phyloP scores from a whole-genome alignment of 2,113 vertebrate genomes.

The Epinephelus lanceolatus region DNA sequence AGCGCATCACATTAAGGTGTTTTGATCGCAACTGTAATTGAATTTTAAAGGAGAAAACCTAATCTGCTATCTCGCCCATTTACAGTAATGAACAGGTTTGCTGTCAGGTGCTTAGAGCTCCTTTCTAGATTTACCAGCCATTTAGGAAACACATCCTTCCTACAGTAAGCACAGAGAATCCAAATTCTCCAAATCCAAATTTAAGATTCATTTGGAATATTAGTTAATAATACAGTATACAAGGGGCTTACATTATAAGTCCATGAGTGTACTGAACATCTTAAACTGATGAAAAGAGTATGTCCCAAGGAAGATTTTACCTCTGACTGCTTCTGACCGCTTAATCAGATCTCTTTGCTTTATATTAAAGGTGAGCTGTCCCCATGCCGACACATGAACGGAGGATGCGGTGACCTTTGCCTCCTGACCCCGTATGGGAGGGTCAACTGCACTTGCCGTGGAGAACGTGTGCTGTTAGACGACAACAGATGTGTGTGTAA shows the following conservation, averaged over 20 bases:
- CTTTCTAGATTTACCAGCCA: neutral
- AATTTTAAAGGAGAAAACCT: neutral
- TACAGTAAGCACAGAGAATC: neutral
- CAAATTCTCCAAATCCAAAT: too few species aligned
- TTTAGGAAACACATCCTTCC: neutral
- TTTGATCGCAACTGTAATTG: neutral
- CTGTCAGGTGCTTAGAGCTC: neutral
- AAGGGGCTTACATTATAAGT: neutral
- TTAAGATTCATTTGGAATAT: neutral
- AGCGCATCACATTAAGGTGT: neutral
- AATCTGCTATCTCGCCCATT: neutral
- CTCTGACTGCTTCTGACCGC: neutral
- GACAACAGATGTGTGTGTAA: constrained; percentile 99
- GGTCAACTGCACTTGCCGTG: constrained; percentile 95
- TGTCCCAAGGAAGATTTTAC: neutral
- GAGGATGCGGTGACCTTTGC: constrained; percentile 96
- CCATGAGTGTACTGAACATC: neutral
- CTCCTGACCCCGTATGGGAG: constrained; percentile 92
- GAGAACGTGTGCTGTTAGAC: constrained; percentile 92
- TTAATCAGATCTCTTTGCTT: constrained; percentile 48
- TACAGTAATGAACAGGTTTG: neutral
- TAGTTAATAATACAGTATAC: neutral
- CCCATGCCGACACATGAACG: constrained; percentile 92
- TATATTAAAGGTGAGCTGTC: constrained; percentile 91
- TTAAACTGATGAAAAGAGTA: neutral